Base-by-base conservation (phyloP, 2,888 invertebrate genomes). In the Neocrepidodera transversa region DNA sequence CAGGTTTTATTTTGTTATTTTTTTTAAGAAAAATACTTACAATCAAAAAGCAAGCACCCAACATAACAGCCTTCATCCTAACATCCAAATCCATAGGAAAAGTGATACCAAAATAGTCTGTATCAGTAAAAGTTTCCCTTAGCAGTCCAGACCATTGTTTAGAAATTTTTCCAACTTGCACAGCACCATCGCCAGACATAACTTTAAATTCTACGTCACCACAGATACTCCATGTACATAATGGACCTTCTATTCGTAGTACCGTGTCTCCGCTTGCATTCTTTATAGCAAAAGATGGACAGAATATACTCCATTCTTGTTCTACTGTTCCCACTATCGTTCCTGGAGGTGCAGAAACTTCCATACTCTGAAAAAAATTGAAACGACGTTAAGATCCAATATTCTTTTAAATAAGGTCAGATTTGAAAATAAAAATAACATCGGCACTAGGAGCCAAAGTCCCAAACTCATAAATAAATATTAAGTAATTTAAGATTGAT, bases 61-160 rank as follows among this genome's bases (percentile, higher is more conserved):
- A 78, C 73, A 92, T 82, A 4, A 90, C 88, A 0, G 91, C 92
- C 76, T 93, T 92, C 82, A 92, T 89, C 77, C 88, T 86, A 40
- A 91, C 91, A 76, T 95, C 94, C 73, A 96, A 81, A 78, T 95
- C 94, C 83, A 90, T 83, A 0, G 96, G 96, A 78, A 97, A 96
- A n/a, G 87, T 86, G 61, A 96, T 89, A 18, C 93, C 94, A 78
- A 95, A 96, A 78, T 89, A 88, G 78, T 95, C 94, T 0, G 92
- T 84, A 80, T 93, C 93, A 0, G 94, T 93, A 76, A 94, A 93
- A 59, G 86, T 80, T 81, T 95, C 95, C 57, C 91, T 86, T 1
- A 87, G 83, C 42, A 94, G 72, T 0, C 95, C 95, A 0, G 91
- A 87, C 95, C 95, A 95, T 75, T 93, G 90, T 77, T 95, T 95